Evolutionary conservation across 2,113 vertebrate species (phyloP).

Genomic region (Aix galericulata): DNA sequence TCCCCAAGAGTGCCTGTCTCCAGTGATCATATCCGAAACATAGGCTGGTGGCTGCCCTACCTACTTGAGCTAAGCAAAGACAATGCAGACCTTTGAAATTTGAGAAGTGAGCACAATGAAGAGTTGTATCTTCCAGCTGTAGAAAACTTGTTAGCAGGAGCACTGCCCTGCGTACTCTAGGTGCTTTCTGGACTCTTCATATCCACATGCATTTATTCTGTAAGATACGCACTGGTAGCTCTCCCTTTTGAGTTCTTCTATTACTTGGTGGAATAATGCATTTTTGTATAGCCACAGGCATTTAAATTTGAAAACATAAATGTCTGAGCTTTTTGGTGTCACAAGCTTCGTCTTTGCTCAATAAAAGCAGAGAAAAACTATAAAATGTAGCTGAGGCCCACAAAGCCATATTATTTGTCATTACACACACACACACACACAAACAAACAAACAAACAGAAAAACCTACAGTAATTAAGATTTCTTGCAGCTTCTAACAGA

Average conservation of each 20-base stretch:
- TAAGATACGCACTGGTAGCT: neutral
- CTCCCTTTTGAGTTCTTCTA: neutral
- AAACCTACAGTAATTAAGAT: neutral
- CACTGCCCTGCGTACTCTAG: neutral
- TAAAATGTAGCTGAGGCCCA: neutral
- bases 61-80: neutral
- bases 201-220: neutral
- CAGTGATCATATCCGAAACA: neutral
- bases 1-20: neutral
- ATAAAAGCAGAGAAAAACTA: neutral
- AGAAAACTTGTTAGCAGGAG: neutral
- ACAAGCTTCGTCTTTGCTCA: neutral
- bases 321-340: neutral
- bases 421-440: neutral
- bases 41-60: neutral
- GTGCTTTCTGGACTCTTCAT: neutral
- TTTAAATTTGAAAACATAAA: neutral
- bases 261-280: neutral
- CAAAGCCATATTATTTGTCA: neutral
- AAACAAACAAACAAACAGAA: no score
- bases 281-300: neutral
- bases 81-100: neutral
- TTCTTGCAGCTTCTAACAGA: neutral
- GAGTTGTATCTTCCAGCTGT: conserved; percentile 11
- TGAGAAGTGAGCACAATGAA: neutral